phyloP scores from a whole-genome alignment of 2,797 vertebrate species.

The Pelochelys cantorii region DNA sequence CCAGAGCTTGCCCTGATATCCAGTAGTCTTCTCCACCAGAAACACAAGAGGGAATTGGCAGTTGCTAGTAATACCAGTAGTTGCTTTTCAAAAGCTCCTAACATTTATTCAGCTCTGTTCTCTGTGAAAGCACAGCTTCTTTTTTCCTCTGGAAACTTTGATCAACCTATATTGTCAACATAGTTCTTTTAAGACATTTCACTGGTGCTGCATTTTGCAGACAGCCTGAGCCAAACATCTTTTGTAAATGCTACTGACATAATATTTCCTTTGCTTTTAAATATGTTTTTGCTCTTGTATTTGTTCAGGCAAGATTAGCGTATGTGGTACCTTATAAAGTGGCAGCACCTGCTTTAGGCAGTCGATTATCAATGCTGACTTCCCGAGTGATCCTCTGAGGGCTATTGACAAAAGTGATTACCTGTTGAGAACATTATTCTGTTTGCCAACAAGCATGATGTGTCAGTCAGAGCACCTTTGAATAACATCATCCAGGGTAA shows the following conservation, averaged over 20 bases:
- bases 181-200: constrained; percentile 17
- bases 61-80: background rate
- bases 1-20: constrained; percentile 18
- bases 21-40: background rate
- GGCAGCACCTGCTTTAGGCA: background rate
- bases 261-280: constrained; percentile 33
- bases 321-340: background rate
- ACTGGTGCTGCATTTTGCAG: constrained; percentile 17
- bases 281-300: background rate
- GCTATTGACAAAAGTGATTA: background rate
- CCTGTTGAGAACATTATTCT: background rate
- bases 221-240: constrained; percentile 43
- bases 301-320: background rate
- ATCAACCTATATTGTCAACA: constrained; percentile 23
- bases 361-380: background rate
- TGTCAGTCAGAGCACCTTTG: background rate
- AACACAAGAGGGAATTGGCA: background rate
- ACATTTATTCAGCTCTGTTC: constrained; percentile 3
- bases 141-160: constrained; percentile 48
- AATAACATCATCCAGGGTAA: background rate
- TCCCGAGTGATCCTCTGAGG: background rate
- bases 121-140: constrained; percentile 19
- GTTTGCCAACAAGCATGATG: background rate
- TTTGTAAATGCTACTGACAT: constrained; percentile 42
- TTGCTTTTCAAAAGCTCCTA: constrained; percentile 33